Base-by-base conservation (phyloP, 92 coral and sea anemone species). In the Virgularia gustaviana region DNA sequence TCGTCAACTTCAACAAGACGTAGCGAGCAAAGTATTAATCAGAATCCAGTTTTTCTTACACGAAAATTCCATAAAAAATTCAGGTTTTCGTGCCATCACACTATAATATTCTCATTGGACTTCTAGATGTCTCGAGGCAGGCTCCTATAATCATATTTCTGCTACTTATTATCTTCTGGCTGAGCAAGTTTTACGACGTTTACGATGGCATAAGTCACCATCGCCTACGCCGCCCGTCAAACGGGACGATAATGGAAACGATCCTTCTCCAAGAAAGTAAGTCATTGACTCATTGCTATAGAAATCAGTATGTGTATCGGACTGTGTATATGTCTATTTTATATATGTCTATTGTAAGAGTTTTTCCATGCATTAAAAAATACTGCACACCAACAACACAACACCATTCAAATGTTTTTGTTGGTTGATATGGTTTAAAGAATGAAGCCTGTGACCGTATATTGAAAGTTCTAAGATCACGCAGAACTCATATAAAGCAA, bases 141-240 rank as follows among this genome's bases (percentile, higher is more conserved):
- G 86, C 76, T 76, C 96, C 0, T 92, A 92, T 37, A 87, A 92
- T 61, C 95, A 86, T 55, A 85, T 86, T 28, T 81, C 96, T 0
- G 98, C 98, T 12, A 89, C 98, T 0, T 92, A 92, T 61, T 92
- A 86, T 63, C 86, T 92, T 41, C 78, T 92, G 65, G 98, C 98
- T 33, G 98, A 92, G 49, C 98, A 92, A 71, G 73, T 83, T 30
- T 59, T 92, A 19, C 89, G 91, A 36, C 88, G 96, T 57, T 72
- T 88, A 63, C 73, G 32, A 80, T 83, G 58, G 65, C 81, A 3
- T 31, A 81, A 7, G 83, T 81, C 54, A 78, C 65, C 45, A 51
- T 65, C 72, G 29, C 63, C 35, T 33, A 36, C 54, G 35, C 77
- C 57, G 43, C 42, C 45, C 34, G 43, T 45, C 70, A 36, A 31